These are phyloP conservation scores for Bombus sibiricus DNA, from an alignment of 1,140 invertebrate species.

Conservation along the genomic window DNA sequence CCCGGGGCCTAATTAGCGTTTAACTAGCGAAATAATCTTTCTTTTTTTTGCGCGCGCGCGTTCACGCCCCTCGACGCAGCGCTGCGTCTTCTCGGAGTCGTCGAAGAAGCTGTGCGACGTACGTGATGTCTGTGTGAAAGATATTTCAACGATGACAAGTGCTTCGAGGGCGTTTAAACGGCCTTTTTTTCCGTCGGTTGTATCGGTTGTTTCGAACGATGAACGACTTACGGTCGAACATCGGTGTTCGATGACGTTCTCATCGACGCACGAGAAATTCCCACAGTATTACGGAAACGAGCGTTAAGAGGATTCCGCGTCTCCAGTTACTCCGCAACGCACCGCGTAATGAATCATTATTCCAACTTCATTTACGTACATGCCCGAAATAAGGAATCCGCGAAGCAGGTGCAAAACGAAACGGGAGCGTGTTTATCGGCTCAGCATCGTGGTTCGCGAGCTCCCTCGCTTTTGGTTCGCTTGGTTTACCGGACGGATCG, in stretches of 20 bases:
- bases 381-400: not conserved
- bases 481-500: constrained; percentile 45
- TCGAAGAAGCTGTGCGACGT: constrained; percentile 13
- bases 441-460: constrained; percentile 3
- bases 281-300: too few relatives aligned
- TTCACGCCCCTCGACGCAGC: constrained; percentile 51
- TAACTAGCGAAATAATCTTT: constrained; percentile 65
- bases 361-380: not conserved
- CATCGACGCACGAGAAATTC: not conserved
- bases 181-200: not conserved
- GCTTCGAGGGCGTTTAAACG: not conserved
- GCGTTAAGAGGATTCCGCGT: not conserved
- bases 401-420: constrained; percentile 37
- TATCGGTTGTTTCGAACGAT: not conserved
- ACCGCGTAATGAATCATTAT: not conserved
- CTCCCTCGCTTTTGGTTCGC: constrained; percentile 34
- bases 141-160: not conserved
- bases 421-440: constrained; percentile 41
- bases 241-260: not conserved
- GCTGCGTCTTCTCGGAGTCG: constrained; percentile 7
- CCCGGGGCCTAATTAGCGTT: constrained; percentile 64
- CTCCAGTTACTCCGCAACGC: not conserved
- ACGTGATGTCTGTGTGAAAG: not conserved
- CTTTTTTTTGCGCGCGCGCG: constrained; percentile 25
- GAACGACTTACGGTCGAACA: not conserved